A percentile compares a stretch with the other conserved stretches of the same genome.
Evolutionary conservation across 2,797 vertebrate genomes (phyloP).

Genomic region (Todus mexicanus): DNA sequence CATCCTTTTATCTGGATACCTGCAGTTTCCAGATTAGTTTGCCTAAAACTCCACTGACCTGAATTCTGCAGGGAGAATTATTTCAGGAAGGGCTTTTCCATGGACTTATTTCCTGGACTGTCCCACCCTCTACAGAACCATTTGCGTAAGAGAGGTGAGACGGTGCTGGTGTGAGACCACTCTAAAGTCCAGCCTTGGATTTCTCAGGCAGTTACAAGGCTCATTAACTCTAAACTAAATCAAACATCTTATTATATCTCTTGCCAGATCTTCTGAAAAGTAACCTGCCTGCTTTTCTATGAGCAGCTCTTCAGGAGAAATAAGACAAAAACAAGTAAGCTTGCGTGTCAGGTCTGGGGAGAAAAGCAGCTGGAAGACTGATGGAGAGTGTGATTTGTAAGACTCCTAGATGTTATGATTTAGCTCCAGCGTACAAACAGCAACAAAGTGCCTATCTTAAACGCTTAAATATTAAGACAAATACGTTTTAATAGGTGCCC

Average conservation of each 20-base stretch:
- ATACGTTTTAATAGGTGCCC: not conserved
- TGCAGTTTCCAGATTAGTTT: not conserved
- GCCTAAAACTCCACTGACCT: not conserved
- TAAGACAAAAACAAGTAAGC: not conserved
- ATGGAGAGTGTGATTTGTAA: not conserved
- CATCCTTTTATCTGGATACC: not conserved
- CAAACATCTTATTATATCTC: not conserved
- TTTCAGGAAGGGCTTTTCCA: not conserved
- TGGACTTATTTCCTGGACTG: not conserved
- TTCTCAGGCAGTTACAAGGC: not conserved
- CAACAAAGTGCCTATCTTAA: not conserved
- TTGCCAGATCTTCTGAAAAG: not conserved
- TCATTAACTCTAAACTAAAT: not conserved
- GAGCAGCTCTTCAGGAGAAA: not conserved
- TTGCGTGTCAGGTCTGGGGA: not conserved
- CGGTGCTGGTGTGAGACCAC: fast-evolving
- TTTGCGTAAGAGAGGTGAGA: not conserved
- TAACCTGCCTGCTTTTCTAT: not conserved
- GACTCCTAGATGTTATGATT: not conserved
- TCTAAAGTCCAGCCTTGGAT: not conserved
- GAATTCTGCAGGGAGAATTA: not conserved
- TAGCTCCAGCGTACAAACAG: not conserved
- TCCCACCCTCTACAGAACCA: not conserved
- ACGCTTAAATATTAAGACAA: not conserved
- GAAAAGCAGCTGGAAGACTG: not conserved